Evolutionary conservation across 2,113 vertebrate genomes (phyloP).

Genomic region (Scartelaos histophorus): DNA sequence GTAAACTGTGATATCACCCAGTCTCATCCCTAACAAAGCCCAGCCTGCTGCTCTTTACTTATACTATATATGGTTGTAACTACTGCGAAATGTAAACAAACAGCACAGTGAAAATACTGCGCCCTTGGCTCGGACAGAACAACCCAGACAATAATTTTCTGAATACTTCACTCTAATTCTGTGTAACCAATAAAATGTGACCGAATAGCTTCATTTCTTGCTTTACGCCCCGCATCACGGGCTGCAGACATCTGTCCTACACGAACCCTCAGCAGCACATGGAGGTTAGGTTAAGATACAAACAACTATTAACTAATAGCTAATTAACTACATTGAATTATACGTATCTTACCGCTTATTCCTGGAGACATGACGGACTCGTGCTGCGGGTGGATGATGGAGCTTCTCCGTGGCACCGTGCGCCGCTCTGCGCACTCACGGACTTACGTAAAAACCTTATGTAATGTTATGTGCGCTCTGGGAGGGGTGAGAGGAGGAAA

Average conservation of each 20-base stretch:
- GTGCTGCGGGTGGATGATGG: not conserved
- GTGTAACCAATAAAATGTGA: not conserved
- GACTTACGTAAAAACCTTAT: slow-evolving; percentile 2
- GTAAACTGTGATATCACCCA: not conserved
- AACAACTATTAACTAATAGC: not conserved
- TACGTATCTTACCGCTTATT: slow-evolving; percentile 23
- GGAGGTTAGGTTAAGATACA: not conserved
- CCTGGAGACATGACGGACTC: slow-evolving; percentile 23
- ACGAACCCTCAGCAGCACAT: not conserved
- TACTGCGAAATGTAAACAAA: not conserved
- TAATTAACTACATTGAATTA: too few relatives aligned
- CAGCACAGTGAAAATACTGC: too few relatives aligned
- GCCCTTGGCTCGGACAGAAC: too few relatives aligned
- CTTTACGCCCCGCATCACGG: not conserved
- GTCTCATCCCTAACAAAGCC: too few relatives aligned
- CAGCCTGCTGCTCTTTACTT: not conserved
- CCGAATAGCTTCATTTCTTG: not conserved
- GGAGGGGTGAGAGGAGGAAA: not conserved
- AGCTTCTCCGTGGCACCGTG: not conserved
- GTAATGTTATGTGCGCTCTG: not conserved
- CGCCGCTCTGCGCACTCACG: not conserved
- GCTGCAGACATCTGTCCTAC: not conserved
- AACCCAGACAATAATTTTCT: not conserved
- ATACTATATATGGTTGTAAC: not conserved
- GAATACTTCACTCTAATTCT: too few relatives aligned